Evolutionary conservation across 2,888 invertebrate species (phyloP).

Genomic region (Drosophila austrosaltans): DNA sequence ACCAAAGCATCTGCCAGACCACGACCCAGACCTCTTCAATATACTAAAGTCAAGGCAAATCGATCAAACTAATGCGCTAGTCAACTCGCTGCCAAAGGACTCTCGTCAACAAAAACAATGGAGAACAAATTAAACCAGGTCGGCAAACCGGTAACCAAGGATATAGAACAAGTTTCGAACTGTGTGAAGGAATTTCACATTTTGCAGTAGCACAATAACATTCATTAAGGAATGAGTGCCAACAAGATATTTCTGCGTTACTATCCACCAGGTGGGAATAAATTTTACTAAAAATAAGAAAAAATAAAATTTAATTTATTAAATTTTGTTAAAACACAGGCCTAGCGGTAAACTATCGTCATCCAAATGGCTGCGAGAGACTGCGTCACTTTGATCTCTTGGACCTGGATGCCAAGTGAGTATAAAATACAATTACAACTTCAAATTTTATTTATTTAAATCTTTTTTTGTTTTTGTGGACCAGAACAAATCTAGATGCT

Average conservation of each 20-base stretch:
- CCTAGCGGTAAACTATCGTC: conserved; percentile 87
- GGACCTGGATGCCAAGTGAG: conserved; percentile 86
- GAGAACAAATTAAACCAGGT: conserved; percentile 69
- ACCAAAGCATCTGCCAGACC: conserved; percentile 17
- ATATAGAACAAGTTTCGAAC: background rate
- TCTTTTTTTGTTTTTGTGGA: background rate
- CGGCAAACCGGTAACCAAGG: conserved; percentile 56
- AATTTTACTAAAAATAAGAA: background rate
- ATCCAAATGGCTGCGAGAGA: conserved; percentile 86
- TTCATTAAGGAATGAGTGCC: conserved; percentile 85
- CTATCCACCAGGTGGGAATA: conserved; percentile 87
- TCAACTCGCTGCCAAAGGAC: conserved; percentile 1
- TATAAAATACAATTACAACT: too few relatives aligned
- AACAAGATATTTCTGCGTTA: conserved; percentile 89
- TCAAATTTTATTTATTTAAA: too few relatives aligned
- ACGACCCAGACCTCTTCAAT: conserved; percentile 56
- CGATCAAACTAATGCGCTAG: conserved; percentile 61
- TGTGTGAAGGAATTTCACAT: conserved; percentile 45
- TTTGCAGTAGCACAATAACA: conserved; percentile 29
- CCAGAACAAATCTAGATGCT: conserved; percentile 58
- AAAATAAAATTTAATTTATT: background rate
- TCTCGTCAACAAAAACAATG: conserved; percentile 52
- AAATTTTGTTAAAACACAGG: conserved; percentile 76
- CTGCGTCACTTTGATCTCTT: conserved; percentile 87
- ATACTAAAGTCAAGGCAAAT: conserved; percentile 41